Evolutionary conservation across 2,888 invertebrate genomes (phyloP), one percentile per base, ranked within the genome.

Genomic region (Craniophora ligustri): DNA sequence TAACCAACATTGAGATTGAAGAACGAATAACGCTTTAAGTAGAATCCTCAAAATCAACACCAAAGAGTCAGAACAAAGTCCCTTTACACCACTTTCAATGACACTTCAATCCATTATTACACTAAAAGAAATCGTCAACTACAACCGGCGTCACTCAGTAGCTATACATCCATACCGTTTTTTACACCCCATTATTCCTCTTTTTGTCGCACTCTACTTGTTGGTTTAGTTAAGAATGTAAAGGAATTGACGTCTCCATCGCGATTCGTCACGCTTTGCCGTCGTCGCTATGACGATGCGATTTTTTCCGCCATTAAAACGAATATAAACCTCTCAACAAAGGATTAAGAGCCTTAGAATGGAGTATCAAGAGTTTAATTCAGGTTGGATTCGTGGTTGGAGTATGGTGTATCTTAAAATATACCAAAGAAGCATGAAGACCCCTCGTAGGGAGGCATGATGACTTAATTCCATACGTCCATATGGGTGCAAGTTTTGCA

Each of bases 211-310:
- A 79, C 78, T 81, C 81, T 81, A 86, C 87, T 89, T 91, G 91
- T 92, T 90, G 91, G 89, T 91, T 92, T 91, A 90, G 83, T 91
- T 81, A 82, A 85, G 86, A 86, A 87, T 81, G 85, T 82, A 78
- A 84, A 86, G 85, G 86, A 85, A 90, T 88, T 88, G 88, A 90
- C 88, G 90, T 86, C 87, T 91, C 81, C 84, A 87, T 90, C 78
- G 87, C 84, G 78, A 85, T 92, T 90, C 87, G 92, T 87, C 86
- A 87, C 89, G 89, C 82, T 82, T 81, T 75, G 77, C 82, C 85
- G 83, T 86, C 82, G 82, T 67, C 76, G 84, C 78, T 84, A 88
- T 92, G 92, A 92, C 90, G 85, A 53, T 80, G 90, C 88, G 79
- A 86, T 89, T 91, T 91, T 75, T 89, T 86, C 81, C 82, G 81